Evolutionary conservation across 2,888 invertebrate species (phyloP).

Genomic region (Caenorhabditis sp.): DNA sequence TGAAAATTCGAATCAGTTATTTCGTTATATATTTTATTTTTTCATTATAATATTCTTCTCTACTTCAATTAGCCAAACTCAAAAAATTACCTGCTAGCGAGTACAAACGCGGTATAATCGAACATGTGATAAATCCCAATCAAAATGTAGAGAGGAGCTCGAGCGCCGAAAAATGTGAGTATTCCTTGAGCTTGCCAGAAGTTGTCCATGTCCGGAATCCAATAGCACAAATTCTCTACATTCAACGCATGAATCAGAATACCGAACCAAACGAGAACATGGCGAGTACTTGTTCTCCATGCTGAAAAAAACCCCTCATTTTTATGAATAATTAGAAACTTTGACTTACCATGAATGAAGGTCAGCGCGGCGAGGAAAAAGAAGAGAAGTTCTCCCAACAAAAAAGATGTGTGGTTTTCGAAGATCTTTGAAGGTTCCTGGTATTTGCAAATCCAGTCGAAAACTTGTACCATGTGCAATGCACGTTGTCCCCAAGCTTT

Average conservation of each 20-base stretch:
- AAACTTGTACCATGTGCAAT: constrained; percentile 57
- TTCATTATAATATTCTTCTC: no score
- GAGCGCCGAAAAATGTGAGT: constrained; percentile 79
- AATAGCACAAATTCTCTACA: constrained; percentile 80
- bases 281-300: constrained; percentile 79
- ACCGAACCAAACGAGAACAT: constrained; percentile 81
- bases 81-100: constrained; percentile 61
- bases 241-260: constrained; percentile 80
- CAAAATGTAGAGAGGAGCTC: constrained; percentile 81
- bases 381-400: constrained; percentile 77
- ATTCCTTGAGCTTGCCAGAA: constrained; percentile 82
- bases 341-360: constrained; percentile 75
- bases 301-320: constrained; percentile 74
- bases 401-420: constrained; percentile 76
- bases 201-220: constrained; percentile 81
- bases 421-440: constrained; percentile 63
- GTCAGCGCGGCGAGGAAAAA: constrained; percentile 78
- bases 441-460: constrained; percentile 70
- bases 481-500: constrained; percentile 60
- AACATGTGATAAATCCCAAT: constrained; percentile 76
- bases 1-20: no score
- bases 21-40: no score
- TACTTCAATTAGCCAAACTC: no score
- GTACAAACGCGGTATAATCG: constrained; percentile 75
- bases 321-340: background rate